Evolutionary conservation across 2,113 vertebrate genomes (phyloP).

Genomic region (Gadus chalcogrammus): DNA sequence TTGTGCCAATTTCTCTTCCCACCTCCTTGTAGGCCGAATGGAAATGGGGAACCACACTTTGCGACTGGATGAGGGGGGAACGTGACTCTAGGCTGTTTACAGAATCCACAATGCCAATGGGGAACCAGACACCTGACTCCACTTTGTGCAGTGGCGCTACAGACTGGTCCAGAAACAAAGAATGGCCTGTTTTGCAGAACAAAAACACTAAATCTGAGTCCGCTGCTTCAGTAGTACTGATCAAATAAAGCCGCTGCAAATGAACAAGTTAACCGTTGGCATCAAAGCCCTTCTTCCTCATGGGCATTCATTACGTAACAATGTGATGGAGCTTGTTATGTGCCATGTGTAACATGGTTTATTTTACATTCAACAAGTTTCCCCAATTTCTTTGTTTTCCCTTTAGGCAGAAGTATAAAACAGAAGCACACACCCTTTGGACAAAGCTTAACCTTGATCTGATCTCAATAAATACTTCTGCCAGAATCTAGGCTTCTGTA

Average conservation of each 20-base stretch:
- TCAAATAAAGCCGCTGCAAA: constrained; percentile 11
- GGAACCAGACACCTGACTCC: constrained; percentile 48
- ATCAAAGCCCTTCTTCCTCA: no score
- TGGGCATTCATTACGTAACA: no score
- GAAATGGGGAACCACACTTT: constrained; percentile 25
- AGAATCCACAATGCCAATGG: constrained; percentile 31
- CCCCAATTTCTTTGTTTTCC: no score
- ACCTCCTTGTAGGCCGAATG: not conserved
- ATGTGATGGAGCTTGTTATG: no score
- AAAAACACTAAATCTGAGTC: constrained; percentile 18
- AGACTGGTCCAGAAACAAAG: constrained; percentile 35
- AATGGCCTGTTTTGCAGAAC: constrained; percentile 39
- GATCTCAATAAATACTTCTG: no score
- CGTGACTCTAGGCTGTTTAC: constrained; percentile 34
- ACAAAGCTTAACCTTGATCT: no score
- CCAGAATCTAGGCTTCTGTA: no score
- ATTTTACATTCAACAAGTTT: no score
- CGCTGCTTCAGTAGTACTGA: not conserved
- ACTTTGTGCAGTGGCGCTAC: constrained; percentile 50
- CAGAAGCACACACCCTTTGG: no score
- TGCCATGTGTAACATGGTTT: no score
- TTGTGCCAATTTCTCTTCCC: not conserved
- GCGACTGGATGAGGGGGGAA: constrained; percentile 38
- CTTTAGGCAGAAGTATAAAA: no score
- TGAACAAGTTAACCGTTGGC: not conserved